Evolutionary conservation across 2,113 vertebrate species (phyloP), one percentile per base, ranked within the genome.

Genomic region (Ascaphus truei): DNA sequence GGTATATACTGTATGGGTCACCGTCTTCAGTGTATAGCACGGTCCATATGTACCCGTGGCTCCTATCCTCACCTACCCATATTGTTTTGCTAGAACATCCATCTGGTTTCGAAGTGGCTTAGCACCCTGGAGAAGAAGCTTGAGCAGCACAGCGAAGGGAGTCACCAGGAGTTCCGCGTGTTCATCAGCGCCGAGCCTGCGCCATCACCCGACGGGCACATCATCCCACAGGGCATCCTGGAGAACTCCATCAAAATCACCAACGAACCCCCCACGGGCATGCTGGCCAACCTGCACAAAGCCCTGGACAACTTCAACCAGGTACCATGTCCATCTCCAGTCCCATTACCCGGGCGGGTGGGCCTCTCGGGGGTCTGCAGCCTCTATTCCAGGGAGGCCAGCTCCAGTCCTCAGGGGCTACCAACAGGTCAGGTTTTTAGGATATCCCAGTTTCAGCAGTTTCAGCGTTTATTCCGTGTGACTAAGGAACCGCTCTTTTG

Each of bases 71-170:
- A n/a, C n/a, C n/a, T n/a, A n/a, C n/a, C n/a, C n/a, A n/a, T n/a
- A n/a, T n/a, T n/a, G n/a, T n/a, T n/a, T n/a, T n/a, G n/a, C 30
- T 63, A 99, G 97, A 98, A 98, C 73, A 94, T 98, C 80, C 96
- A 98, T 74, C 81, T 98, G 72, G 96, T 98, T 53, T 87, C 93
- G 71, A 93, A 92, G 75, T 98, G 97, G 96, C 86, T 98, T 39
- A 73, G 90, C 18, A 85, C 80, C 1, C 80, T 99, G 73, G 95
- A 99, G 87, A 95, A 96, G 80, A 91, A 90, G 66, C 88, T 98
- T 64, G 96, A 97, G 75, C 90, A 93, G 77, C 89, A 83, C 15
- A 79, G 85, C 0, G 67, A 93, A 12, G 81, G 83, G 62, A 93
- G 93, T 78, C 90, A 96, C 58, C 73, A 37, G 7, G 68, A 89